These are phyloP conservation scores for Sapajus apella DNA, from an alignment of 2,113 vertebrate genomes.

Conservation along the genomic window DNA sequence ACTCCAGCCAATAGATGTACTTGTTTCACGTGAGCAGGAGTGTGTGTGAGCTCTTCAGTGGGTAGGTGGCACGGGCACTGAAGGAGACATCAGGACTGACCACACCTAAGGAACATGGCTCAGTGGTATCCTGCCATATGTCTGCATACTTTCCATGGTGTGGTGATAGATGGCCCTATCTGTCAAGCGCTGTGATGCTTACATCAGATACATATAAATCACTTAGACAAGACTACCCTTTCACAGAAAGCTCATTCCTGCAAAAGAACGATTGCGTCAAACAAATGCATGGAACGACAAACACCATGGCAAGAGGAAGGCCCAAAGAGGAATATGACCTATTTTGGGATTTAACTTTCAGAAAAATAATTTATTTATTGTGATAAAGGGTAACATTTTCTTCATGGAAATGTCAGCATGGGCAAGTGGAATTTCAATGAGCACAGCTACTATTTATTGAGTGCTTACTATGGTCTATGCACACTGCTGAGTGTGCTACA, in stretches of 20 bases:
- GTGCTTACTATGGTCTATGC: background rate
- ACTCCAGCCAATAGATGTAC: background rate
- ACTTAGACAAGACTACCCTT: background rate
- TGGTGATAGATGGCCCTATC: background rate
- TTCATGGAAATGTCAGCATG: background rate
- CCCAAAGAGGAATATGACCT: background rate
- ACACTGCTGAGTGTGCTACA: rapidly evolving
- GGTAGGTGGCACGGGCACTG: rapidly evolving
- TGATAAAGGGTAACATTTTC: background rate
- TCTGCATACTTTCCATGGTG: background rate
- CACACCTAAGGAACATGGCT: rapidly evolving
- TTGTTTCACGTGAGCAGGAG: background rate
- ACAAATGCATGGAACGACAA: background rate
- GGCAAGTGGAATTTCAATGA: background rate
- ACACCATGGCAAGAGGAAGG: background rate
- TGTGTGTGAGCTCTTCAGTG: rapidly evolving
- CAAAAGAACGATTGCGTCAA: background rate
- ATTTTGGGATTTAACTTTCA: background rate
- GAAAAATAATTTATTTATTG: background rate
- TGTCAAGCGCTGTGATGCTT: background rate
- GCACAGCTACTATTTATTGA: background rate
- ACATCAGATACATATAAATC: background rate
- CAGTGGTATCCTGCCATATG: rapidly evolving
- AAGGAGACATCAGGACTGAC: no score
- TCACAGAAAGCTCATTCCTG: background rate